These are phyloP conservation scores for Lingula anatina DNA, from an alignment of 2,888 invertebrate genomes.

Conservation along the genomic window DNA sequence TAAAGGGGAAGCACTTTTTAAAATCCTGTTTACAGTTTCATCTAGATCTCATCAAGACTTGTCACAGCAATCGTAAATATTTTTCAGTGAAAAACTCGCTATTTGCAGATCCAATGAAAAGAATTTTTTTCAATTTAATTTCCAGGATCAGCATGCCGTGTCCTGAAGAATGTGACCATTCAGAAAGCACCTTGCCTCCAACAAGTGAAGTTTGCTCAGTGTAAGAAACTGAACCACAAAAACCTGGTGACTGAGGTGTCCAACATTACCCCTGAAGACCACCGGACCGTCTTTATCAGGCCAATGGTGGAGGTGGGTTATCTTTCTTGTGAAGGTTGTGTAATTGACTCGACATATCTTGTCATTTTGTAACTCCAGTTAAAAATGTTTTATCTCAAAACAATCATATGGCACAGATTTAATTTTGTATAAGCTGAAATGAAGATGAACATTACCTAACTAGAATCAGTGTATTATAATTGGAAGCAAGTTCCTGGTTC, in stretches of 20 bases:
- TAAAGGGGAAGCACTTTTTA: neutral
- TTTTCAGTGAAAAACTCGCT: too few species aligned
- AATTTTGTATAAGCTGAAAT: too few species aligned
- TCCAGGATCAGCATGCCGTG: slow-evolving; percentile 22
- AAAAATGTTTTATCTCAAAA: too few species aligned
- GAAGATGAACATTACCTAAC: too few species aligned
- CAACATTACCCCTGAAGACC: slow-evolving; percentile 10
- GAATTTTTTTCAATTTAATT: neutral
- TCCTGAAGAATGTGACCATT: slow-evolving; percentile 22
- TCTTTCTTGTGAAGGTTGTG: too few species aligned
- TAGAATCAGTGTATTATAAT: too few species aligned
- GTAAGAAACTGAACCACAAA: slow-evolving; percentile 21
- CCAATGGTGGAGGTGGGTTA: slow-evolving; percentile 21
- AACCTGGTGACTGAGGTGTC: slow-evolving; percentile 20
- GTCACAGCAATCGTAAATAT: too few species aligned
- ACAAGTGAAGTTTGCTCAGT: slow-evolving; percentile 23
- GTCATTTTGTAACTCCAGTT: too few species aligned
- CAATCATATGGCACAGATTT: too few species aligned
- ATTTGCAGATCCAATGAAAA: neutral
- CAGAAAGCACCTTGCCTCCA: slow-evolving; percentile 15
- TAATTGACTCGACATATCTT: too few species aligned
- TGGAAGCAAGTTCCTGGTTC: too few species aligned
- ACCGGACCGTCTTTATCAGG: slow-evolving; percentile 22
- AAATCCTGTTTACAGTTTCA: neutral
- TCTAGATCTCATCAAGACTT: too few species aligned